These are phyloP conservation scores for Cynocephalus volans DNA, from an alignment of 2,113 vertebrate genomes.

Conservation along the genomic window DNA sequence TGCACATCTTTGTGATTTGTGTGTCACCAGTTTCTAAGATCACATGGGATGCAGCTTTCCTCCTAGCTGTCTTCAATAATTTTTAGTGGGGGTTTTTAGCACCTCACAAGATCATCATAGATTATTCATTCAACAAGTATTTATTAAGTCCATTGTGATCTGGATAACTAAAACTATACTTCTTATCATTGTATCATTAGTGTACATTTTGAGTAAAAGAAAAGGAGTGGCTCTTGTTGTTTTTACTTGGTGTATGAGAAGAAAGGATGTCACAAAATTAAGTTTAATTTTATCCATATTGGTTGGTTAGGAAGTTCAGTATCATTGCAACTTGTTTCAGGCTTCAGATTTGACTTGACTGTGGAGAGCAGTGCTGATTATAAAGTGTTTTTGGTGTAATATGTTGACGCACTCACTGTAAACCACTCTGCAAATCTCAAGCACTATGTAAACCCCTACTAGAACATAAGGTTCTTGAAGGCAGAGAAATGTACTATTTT, in stretches of 20 bases:
- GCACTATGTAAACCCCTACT: not conserved
- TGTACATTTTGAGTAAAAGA: not conserved
- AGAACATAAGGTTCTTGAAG: not conserved
- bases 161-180: not conserved
- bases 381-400: not conserved
- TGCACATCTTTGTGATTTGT: not conserved
- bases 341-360: not conserved
- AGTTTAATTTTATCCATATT: not conserved
- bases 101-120: not conserved
- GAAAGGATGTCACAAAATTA: not conserved
- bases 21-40: not conserved
- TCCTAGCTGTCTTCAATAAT: not conserved
- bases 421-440: not conserved
- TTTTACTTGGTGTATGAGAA: not conserved
- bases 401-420: too few species aligned
- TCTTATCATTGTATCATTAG: not conserved
- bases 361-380: not conserved
- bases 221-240: not conserved
- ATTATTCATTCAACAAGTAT: not conserved
- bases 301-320: not conserved
- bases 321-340: not conserved
- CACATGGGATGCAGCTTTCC: not conserved
- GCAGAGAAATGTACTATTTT: not conserved
- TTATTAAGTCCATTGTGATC: not conserved
- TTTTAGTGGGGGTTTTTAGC: not conserved